phyloP scores from a whole-genome alignment of 2,888 invertebrate species.

The Furcula furcula region DNA sequence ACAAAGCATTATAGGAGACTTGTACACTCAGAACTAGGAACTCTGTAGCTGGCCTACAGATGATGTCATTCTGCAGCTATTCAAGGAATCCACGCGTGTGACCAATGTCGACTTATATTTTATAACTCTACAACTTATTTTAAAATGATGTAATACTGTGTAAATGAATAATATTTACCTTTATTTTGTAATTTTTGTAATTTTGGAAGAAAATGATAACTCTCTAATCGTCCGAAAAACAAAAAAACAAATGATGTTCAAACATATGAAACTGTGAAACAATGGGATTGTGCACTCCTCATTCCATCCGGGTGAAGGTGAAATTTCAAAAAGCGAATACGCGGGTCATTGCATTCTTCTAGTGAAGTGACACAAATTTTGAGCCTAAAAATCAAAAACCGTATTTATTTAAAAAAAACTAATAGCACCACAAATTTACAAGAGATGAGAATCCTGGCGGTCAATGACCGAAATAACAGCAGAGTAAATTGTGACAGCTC shows the following conservation, averaged over 20 bases:
- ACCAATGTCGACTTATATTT: conserved; percentile 39
- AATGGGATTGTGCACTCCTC: conserved; percentile 79
- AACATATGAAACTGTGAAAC: conserved; percentile 81
- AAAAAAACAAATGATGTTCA: conserved; percentile 82
- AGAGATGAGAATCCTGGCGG: conserved; percentile 77
- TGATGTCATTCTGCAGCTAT: conserved; percentile 70
- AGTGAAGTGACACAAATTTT: conserved; percentile 70
- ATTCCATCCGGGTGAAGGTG: conserved; percentile 77
- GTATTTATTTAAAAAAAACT: conserved; percentile 57
- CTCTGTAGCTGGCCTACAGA: conserved; percentile 53
- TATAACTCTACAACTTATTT: conserved; percentile 15
- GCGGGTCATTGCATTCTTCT: conserved; percentile 69
- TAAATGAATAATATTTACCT: conserved; percentile 69
- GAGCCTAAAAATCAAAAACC: conserved; percentile 69
- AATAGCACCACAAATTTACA: conserved; percentile 62
- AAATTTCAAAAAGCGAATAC: conserved; percentile 78
- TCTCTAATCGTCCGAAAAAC: conserved; percentile 81
- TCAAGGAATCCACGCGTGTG: conserved; percentile 70
- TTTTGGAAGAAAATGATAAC: conserved; percentile 80
- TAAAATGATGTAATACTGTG: conserved; percentile 22
- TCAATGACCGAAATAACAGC: conserved; percentile 81
- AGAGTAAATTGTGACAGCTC: conserved; percentile 70
- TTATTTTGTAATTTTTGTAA: conserved; percentile 80
- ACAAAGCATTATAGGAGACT: conserved; percentile 33
- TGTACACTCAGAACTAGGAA: conserved; percentile 40